These are phyloP conservation scores for Troides helena DNA, from an alignment of 2,888 invertebrate genomes.

Conservation along the genomic window DNA sequence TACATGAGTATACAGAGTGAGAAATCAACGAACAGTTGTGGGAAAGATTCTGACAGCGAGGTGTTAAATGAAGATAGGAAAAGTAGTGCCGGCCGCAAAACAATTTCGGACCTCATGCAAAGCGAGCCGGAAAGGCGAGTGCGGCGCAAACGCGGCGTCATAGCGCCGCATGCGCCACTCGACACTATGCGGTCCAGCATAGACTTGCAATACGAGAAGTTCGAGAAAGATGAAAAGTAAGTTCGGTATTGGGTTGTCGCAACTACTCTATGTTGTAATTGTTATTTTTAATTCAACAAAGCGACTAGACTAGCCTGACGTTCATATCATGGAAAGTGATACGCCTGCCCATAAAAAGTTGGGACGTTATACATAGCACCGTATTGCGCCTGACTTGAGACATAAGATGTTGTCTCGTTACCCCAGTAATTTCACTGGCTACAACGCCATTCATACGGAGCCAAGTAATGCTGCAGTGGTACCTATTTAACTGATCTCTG, in stretches of 20 bases:
- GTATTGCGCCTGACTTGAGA: too few relatives aligned
- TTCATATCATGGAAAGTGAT: too few relatives aligned
- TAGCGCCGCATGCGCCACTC: constrained; percentile 72
- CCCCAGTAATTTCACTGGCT: too few relatives aligned
- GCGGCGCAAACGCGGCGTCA: constrained; percentile 73
- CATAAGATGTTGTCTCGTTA: too few relatives aligned
- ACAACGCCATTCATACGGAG: too few relatives aligned
- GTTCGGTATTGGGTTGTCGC: constrained; percentile 34
- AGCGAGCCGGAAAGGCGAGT: constrained; percentile 47
- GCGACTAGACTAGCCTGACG: too few relatives aligned
- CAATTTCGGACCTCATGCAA: constrained; percentile 63
- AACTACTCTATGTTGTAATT: background rate
- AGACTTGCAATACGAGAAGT: constrained; percentile 76
- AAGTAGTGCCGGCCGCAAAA: constrained; percentile 60
- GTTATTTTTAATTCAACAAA: too few relatives aligned
- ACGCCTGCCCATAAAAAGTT: too few relatives aligned
- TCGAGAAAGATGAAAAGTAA: constrained; percentile 79
- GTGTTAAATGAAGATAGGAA: constrained; percentile 45
- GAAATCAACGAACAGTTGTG: constrained; percentile 43
- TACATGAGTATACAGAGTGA: constrained; percentile 57
- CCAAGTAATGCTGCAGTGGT: too few relatives aligned
- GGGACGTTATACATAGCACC: too few relatives aligned
- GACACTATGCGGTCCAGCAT: constrained; percentile 60
- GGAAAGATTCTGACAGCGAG: constrained; percentile 55
- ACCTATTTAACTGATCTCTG: too few relatives aligned